Base-by-base conservation (phyloP, 2,888 invertebrate species). In the Stenotaenia linearis region DNA sequence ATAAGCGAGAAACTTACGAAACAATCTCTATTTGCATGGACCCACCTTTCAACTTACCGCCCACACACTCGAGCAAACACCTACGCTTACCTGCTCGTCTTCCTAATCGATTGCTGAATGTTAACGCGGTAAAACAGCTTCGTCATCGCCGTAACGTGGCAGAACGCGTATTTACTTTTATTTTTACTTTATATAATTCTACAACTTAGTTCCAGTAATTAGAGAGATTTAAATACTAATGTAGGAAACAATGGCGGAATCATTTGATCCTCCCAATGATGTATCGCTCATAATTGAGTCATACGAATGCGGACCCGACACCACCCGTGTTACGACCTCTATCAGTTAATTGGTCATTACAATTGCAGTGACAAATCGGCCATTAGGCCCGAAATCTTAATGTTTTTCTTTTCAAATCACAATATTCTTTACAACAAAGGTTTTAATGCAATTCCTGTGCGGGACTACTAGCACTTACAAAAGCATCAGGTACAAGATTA, bases 281-380 rank as follows among this genome's bases (percentile, higher is more conserved):
- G 32, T 75, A 37, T 32, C 75, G 18, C 75, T 12, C 18, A 21
- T 75, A 37, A 75, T 75, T 75, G 32, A 75, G 35, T 37, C 75
- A 35, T 32, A n/a, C 21, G 75, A 75, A 75, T 75, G 75, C 37
- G 10, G 12, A 10, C 75, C 35, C 1, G 23, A 75, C 30, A 32
- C 75, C 32, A 75, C 32, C 75, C 75, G 12, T 32, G 35, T 75
- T 75, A 75, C 37, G 75, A 37, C 32, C 35, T 75, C 37, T 75
- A 75, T 75, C 32, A 37, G 37, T 35, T 37, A 37, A 75, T 75
- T 75, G 75, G 74, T 23, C 28, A 23, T 15, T 25, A 18, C 28
- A 21, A 50, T 50, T 21, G 50, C 50, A n/a, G n/a, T n/a, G n/a
- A 50, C 1, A 18, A 50, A 50, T 21, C 18, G 50, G 25, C 35